Percentiles rank a stretch among this genome's conserved stretches.
phyloP scores from a whole-genome alignment of 2,797 vertebrate genomes.

The Sciurus carolinensis region DNA sequence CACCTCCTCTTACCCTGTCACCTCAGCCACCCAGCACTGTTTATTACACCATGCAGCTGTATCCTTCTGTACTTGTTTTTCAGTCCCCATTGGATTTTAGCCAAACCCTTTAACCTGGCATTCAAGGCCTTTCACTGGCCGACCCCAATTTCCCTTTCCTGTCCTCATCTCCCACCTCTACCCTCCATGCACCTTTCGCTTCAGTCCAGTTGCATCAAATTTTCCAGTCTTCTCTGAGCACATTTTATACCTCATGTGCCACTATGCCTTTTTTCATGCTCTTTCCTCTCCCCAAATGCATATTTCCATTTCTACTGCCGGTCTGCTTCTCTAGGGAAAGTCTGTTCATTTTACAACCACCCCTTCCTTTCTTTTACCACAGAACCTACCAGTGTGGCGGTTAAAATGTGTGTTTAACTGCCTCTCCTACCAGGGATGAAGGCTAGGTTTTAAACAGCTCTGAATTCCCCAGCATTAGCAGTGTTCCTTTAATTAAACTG shows the following conservation, averaged over 20 bases:
- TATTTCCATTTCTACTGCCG: background rate
- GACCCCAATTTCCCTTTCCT: background rate
- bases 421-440: background rate
- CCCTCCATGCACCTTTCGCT: background rate
- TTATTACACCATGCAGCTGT: background rate
- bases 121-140: background rate
- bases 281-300: background rate
- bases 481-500: conserved; percentile 1
- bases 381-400: background rate
- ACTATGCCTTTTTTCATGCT: background rate
- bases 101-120: background rate
- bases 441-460: conserved; percentile 13
- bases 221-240: background rate
- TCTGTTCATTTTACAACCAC: background rate
- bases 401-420: background rate
- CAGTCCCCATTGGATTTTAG: background rate
- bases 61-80: background rate
- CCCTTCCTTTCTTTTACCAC: background rate
- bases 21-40: background rate
- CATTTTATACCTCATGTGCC: background rate
- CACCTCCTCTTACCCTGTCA: too few species aligned
- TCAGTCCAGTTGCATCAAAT: background rate
- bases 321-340: conserved; percentile 22
- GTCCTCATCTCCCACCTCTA: background rate
- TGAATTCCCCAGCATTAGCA: background rate